Evolutionary conservation across 1,140 invertebrate species (phyloP), one percentile per base, ranked within the genome.

Genomic region (Leptinotarsa lineolata): DNA sequence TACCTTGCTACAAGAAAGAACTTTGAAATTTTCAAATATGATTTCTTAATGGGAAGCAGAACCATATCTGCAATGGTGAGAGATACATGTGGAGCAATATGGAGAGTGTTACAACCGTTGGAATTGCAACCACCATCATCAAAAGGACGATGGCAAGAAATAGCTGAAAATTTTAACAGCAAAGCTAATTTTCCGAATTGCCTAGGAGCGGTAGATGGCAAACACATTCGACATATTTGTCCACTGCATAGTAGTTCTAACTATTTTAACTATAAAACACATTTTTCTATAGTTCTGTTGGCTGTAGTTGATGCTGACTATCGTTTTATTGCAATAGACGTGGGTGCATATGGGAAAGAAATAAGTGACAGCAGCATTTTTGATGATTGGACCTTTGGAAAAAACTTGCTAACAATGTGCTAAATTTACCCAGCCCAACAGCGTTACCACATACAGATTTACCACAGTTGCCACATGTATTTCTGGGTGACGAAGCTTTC

Each of bases 181-280:
- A 20, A 72, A 61, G 72, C 72, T 72, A 72, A 76, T 44, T 76
- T 76, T 70, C 60, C 72, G 3, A 73, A 74, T 61, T 74, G 72
- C 46, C 60, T 76, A 5, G 74, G 78, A 72, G 71, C 74, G 39
- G 76, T 81, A 39, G 80, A 81, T 74, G 79, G 78, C 45, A 80
- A 81, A 76, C 78, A 80, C 73, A 61, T 77, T 58, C 12, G 2
- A 15, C 16, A 88, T 24, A 69, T 82, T 77, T 72, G 65, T 2
- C 86, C 87, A 63, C 3, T 48, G 21, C 75, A 83, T 45, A 82
- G 80, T 74, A 86, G 87, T 64, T 77, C 80, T 8, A 71, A 81
- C 11, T 89, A 81, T 83, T 86, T 81, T 61, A 89, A 89, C 77
- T 63, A 69, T 44, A 68, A 67, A 69, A 58, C 61, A 44, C 20